A percentile compares a stretch with the other conserved stretches of the same genome.
phyloP scores from a whole-genome alignment of 2,888 invertebrate species.

The Microplitis manilae region DNA sequence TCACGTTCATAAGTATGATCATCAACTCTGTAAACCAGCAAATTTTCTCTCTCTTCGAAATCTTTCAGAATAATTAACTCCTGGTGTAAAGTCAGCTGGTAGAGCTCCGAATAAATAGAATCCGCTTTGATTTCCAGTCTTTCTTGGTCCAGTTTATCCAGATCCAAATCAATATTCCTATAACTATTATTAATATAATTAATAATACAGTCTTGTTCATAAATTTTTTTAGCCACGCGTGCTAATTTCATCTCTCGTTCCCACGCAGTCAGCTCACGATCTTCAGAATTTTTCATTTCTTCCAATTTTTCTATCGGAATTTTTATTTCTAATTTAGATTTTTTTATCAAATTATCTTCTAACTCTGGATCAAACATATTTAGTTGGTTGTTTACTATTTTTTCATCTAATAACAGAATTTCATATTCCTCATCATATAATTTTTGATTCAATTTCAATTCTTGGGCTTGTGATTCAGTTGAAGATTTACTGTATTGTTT shows the following conservation, averaged over 20 bases:
- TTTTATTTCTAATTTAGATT: not conserved
- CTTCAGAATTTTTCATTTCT: conserved; percentile 57
- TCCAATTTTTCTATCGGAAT: conserved; percentile 57
- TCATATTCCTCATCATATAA: conserved; percentile 61
- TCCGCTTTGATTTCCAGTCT: conserved; percentile 77
- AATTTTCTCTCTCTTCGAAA: conserved; percentile 81
- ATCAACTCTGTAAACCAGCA: conserved; percentile 76
- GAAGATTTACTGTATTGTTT: conserved; percentile 48
- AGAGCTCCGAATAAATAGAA: conserved; percentile 76
- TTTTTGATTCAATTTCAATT: not conserved
- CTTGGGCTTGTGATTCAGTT: conserved; percentile 41
- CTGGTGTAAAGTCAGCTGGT: conserved; percentile 79
- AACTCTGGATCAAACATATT: conserved; percentile 33
- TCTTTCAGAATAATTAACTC: conserved; percentile 83
- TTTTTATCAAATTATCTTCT: conserved; percentile 35
- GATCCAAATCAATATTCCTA: conserved; percentile 78
- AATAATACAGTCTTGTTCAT: conserved; percentile 80
- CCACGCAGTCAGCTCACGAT: conserved; percentile 72
- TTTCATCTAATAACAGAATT: conserved; percentile 59
- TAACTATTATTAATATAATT: conserved; percentile 76
- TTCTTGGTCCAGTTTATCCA: conserved; percentile 75
- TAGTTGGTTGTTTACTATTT: conserved; percentile 43
- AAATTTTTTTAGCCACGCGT: conserved; percentile 74
- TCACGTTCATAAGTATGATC: conserved; percentile 73
- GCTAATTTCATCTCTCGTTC: conserved; percentile 76